phyloP scores from a whole-genome alignment of 2,888 invertebrate genomes.

The Acanthoscelides obtectus region DNA sequence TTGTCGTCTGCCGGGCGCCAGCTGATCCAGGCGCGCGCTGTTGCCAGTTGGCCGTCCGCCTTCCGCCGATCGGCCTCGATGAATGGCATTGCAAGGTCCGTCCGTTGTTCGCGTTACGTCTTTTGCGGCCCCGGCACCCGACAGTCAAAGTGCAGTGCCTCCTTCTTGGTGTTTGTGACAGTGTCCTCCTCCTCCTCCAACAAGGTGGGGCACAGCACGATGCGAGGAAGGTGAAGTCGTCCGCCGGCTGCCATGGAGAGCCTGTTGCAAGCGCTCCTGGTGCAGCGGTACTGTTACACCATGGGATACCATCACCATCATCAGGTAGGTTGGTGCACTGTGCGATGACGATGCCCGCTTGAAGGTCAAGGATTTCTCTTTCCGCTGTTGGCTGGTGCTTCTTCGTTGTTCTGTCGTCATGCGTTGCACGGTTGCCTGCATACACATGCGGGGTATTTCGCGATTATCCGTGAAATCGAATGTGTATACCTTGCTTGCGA shows the following conservation, averaged over 20 bases:
- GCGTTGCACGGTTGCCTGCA: neutral
- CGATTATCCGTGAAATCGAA: no score
- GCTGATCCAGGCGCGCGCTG: conserved; percentile 44
- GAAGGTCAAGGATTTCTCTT: neutral
- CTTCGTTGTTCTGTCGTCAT: neutral
- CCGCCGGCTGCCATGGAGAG: conserved; percentile 43
- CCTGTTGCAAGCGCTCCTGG: conserved; percentile 47
- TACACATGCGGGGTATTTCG: no score
- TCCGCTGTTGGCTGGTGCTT: neutral
- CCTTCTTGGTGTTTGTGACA: conserved; percentile 8
- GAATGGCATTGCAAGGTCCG: conserved; percentile 59
- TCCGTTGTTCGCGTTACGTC: conserved; percentile 48
- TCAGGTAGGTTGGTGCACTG: conserved; percentile 35
- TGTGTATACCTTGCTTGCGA: no score
- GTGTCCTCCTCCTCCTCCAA: no score
- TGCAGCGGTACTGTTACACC: conserved; percentile 38
- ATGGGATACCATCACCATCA: conserved; percentile 34
- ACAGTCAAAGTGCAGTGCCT: conserved; percentile 34
- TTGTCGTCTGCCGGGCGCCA: conserved; percentile 34
- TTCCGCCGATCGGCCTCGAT: conserved; percentile 63
- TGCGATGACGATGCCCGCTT: conserved; percentile 11
- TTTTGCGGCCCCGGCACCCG: neutral
- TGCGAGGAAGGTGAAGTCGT: neutral
- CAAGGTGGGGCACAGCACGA: conserved; percentile 3
- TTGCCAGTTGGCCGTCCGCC: conserved; percentile 44